Conservation (phyloP, 2,113 vertebrate genomes). For the Strix uralensis region DNA sequence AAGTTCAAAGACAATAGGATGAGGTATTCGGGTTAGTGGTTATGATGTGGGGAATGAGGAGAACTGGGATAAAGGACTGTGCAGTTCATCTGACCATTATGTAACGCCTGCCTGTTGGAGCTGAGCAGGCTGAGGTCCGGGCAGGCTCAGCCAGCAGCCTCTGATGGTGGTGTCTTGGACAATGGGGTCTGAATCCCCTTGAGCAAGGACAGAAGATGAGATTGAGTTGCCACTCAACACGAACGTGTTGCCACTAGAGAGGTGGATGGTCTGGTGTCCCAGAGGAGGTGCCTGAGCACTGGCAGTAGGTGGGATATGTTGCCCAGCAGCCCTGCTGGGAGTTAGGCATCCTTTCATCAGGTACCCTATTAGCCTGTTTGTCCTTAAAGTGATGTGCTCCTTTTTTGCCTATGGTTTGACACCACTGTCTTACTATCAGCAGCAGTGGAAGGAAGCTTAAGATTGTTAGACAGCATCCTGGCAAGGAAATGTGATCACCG, state of each 20-base stretch:
- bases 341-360: not conserved
- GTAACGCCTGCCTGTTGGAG: not conserved
- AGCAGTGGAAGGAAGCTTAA: not conserved
- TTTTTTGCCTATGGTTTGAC: not conserved
- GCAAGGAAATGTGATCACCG: not conserved
- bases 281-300: not conserved
- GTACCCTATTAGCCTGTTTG: not conserved
- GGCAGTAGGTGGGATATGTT: not conserved
- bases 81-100: not conserved
- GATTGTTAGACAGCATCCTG: not conserved
- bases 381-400: not conserved
- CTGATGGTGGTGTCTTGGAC: not conserved
- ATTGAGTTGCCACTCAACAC: fast-evolving
- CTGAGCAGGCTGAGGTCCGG: not conserved
- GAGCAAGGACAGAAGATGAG: not conserved
- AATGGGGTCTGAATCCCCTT: not conserved
- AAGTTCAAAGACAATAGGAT: not conserved
- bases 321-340: not conserved
- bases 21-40: not conserved
- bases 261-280: not conserved
- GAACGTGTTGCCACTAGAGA: fast-evolving
- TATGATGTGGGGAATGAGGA: not conserved
- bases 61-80: not conserved
- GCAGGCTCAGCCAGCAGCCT: not conserved
- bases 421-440: not conserved